Conservation (phyloP, 1,140 invertebrate genomes). For the Diorhabda elongata region DNA sequence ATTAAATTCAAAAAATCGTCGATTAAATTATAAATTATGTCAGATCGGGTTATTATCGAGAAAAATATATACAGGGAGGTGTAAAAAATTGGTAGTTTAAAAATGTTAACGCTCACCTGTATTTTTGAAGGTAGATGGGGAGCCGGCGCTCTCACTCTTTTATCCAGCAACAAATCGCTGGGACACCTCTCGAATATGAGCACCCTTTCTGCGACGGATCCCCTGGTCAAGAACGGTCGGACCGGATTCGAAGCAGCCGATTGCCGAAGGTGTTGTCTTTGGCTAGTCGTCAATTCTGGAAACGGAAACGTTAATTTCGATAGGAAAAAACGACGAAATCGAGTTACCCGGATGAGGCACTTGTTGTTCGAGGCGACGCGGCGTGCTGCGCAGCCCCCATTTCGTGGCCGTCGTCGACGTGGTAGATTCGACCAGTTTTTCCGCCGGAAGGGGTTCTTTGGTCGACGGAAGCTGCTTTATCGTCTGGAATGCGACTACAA, state of each 20-base stretch:
- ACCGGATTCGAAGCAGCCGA: conserved; percentile 57
- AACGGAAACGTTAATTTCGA: neutral
- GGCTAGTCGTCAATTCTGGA: conserved; percentile 59
- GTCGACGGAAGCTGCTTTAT: conserved; percentile 4
- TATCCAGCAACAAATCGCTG: conserved; percentile 69
- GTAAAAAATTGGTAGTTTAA: neutral
- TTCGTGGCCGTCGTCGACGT: conserved; percentile 36
- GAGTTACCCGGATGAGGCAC: conserved; percentile 40
- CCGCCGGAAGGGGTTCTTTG: conserved; percentile 16
- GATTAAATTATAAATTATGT: too few species aligned
- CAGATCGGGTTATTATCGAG: too few species aligned
- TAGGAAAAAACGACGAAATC: neutral
- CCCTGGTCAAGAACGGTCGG: conserved; percentile 80
- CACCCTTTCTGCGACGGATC: conserved; percentile 86
- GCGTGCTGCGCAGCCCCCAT: conserved; percentile 45
- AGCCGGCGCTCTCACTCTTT: conserved; percentile 57
- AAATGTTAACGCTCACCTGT: conserved; percentile 53
- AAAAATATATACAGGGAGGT: too few species aligned
- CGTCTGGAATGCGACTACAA: neutral
- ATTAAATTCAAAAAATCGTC: too few species aligned
- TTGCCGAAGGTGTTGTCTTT: conserved; percentile 60
- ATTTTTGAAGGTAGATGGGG: conserved; percentile 55
- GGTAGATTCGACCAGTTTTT: conserved; percentile 41
- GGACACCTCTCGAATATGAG: conserved; percentile 90
- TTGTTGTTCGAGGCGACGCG: conserved; percentile 41